These are phyloP conservation scores for Coranthus polyacanthus DNA, from an alignment of 2,797 vertebrate genomes.

Conservation along the genomic window DNA sequence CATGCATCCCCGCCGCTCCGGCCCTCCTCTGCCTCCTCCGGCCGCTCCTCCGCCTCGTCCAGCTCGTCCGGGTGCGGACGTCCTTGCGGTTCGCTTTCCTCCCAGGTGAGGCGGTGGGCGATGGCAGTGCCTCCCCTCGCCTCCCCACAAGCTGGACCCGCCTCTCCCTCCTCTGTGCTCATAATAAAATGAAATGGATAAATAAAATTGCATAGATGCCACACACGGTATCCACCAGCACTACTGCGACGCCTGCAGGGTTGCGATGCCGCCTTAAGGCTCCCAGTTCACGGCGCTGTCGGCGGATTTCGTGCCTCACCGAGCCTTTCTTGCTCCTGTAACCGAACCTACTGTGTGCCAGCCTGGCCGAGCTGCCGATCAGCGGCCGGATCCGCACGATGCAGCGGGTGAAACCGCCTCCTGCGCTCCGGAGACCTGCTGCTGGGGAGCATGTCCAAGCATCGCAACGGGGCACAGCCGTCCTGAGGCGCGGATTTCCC, in stretches of 20 bases:
- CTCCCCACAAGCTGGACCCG: no score
- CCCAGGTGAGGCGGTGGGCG: constrained; percentile 67
- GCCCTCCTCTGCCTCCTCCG: constrained; percentile 28
- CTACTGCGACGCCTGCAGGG: constrained; percentile 29
- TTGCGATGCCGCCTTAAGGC: constrained; percentile 31
- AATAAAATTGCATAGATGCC: constrained; percentile 65
- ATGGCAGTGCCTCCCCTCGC: constrained; percentile 50
- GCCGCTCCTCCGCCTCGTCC: constrained; percentile 12
- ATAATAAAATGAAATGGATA: constrained; percentile 65
- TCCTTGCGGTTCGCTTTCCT: constrained; percentile 61
- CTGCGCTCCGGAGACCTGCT: constrained; percentile 48
- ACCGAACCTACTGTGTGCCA: constrained; percentile 28
- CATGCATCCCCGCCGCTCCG: constrained; percentile 39
- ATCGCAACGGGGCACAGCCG: constrained; percentile 53
- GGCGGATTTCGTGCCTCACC: constrained; percentile 17
- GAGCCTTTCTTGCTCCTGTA: constrained; percentile 11
- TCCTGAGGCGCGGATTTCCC: constrained; percentile 33
- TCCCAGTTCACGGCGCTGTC: constrained; percentile 35
- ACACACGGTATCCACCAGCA: constrained; percentile 27
- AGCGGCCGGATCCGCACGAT: constrained; percentile 38
- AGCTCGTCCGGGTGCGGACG: constrained; percentile 49
- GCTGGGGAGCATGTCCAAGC: constrained; percentile 56
- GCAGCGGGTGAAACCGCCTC: constrained; percentile 52
- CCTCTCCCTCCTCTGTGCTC: constrained; percentile 76
- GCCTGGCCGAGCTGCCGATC: constrained; percentile 24